Evolutionary conservation across 1,140 invertebrate species (phyloP).

Genomic region (Brachionus rubens): DNA sequence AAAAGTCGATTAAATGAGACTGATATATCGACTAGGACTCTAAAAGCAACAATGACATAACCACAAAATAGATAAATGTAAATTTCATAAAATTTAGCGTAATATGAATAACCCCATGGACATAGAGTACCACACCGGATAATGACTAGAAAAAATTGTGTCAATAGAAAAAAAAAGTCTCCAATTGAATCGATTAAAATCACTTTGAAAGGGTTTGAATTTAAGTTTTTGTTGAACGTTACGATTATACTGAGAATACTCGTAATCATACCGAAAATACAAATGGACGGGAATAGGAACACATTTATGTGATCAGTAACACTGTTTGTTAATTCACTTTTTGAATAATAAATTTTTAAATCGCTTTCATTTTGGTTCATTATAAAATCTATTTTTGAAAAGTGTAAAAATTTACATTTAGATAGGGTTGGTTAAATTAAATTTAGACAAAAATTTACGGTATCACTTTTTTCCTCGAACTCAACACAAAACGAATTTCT

Average conservation of each 20-base stretch:
- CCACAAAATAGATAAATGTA: conserved; percentile 22
- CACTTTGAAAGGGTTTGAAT: not conserved
- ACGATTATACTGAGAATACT: not conserved
- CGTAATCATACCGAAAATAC: conserved; percentile 25
- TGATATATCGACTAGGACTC: conserved; percentile 22
- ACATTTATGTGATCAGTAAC: conserved; percentile 7
- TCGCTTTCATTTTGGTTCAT: conserved; percentile 5
- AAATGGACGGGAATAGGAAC: not conserved
- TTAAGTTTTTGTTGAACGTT: not conserved
- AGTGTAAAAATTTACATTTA: no score
- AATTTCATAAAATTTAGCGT: conserved; percentile 9
- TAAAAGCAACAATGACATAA: conserved; percentile 1
- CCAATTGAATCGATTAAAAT: conserved; percentile 3
- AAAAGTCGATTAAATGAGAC: not conserved
- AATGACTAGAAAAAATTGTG: not conserved
- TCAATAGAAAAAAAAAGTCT: conserved; percentile 9
- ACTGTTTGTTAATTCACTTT: not conserved
- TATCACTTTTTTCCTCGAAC: no score
- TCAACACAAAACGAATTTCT: no score
- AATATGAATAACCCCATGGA: conserved; percentile 3
- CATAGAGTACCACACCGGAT: conserved; percentile 6
- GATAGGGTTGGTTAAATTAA: no score
- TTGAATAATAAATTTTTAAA: not conserved
- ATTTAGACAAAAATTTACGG: not conserved
- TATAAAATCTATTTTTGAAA: not conserved